Conservation (phyloP, 1,140 invertebrate genomes). For the Dolichoris vasculosae region DNA sequence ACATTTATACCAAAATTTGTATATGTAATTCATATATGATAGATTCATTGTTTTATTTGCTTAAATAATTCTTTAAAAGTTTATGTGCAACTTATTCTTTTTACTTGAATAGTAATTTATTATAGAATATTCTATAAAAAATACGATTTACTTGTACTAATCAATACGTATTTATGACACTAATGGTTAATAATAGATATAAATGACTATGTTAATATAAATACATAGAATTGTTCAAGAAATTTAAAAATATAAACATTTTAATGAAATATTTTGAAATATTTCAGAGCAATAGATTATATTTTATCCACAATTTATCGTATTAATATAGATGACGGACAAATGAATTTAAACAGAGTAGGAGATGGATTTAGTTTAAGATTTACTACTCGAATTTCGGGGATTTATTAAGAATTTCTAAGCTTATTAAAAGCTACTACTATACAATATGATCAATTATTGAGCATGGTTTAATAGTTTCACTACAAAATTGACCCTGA, state of each 20-base stretch:
- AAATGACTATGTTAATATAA: no score
- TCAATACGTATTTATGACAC: no score
- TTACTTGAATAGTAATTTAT: no score
- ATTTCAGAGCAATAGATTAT: not conserved
- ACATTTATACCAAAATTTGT: no score
- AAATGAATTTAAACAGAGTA: not conserved
- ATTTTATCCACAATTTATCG: not conserved
- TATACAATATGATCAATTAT: slow-evolving; percentile 3
- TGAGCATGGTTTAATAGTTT: not conserved
- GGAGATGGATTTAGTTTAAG: not conserved
- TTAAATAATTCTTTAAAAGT: no score
- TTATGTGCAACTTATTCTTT: no score
- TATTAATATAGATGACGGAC: not conserved
- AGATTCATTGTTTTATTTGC: no score
- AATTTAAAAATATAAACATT: not conserved
- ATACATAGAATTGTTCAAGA: no score
- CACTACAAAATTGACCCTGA: not conserved
- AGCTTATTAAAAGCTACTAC: not conserved
- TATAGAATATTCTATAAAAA: no score
- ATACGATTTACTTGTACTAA: no score
- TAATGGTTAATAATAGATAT: no score
- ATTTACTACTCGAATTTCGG: not conserved
- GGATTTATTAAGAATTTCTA: not conserved
- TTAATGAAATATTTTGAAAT: not conserved
- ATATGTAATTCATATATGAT: no score